Conservation (phyloP, 1,140 invertebrate genomes). For the Asobara japonica region DNA sequence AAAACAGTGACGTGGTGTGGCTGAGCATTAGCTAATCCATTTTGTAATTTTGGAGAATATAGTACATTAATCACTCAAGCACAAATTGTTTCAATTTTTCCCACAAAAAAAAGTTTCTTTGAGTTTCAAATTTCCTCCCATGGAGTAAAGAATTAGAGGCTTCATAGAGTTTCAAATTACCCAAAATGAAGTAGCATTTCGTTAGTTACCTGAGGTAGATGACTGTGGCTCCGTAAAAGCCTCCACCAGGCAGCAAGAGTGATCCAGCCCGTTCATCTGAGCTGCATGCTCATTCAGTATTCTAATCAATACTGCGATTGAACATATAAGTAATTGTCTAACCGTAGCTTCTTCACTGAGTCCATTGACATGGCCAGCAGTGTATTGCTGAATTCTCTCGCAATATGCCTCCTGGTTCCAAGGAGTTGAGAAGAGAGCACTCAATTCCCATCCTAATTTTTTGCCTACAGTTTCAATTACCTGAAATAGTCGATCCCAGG, state of each 20-base stretch:
- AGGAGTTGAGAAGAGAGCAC: conserved; percentile 57
- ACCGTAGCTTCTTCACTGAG: conserved; percentile 56
- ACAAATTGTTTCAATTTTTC: too few species aligned
- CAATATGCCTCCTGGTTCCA: conserved; percentile 60
- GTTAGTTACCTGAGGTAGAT: conserved; percentile 47
- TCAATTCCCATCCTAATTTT: conserved; percentile 84
- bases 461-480: conserved; percentile 79
- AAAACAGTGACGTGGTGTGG: too few species aligned
- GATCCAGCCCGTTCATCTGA: conserved; percentile 54
- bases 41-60: too few species aligned
- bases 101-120: too few species aligned
- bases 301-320: conserved; percentile 55
- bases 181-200: too few species aligned
- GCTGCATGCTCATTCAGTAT: conserved; percentile 57
- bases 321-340: conserved; percentile 56
- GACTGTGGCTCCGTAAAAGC: conserved; percentile 54
- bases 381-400: conserved; percentile 58
- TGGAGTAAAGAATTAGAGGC: too few species aligned
- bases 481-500: conserved; percentile 83
- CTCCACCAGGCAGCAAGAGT: conserved; percentile 58
- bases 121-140: too few species aligned
- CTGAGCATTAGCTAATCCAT: too few species aligned
- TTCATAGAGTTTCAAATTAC: too few species aligned
- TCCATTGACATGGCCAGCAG: conserved; percentile 42
- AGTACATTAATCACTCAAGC: too few species aligned